These are phyloP conservation scores for Eudemis profundana DNA, from an alignment of 2,888 invertebrate genomes.

Conservation along the genomic window DNA sequence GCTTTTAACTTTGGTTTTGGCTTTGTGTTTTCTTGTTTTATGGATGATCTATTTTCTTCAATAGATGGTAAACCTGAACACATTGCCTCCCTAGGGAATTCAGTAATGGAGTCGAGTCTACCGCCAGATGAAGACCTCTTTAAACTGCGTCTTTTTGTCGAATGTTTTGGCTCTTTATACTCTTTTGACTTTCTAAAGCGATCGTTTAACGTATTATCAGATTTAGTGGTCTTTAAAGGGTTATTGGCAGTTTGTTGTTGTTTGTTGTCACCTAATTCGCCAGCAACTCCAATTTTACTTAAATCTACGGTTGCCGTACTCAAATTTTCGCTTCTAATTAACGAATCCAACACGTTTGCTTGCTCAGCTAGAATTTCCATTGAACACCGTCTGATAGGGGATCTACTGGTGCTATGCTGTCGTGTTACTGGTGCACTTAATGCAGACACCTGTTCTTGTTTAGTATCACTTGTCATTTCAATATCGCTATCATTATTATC, in stretches of 20 bases:
- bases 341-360: constrained; percentile 80
- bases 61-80: constrained; percentile 69
- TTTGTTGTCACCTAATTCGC: constrained; percentile 53
- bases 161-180: constrained; percentile 55
- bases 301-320: constrained; percentile 76
- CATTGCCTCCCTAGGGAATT: constrained; percentile 67
- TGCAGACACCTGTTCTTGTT: constrained; percentile 45
- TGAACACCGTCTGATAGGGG: constrained; percentile 81
- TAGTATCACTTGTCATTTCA: constrained; percentile 40
- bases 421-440: constrained; percentile 48
- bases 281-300: constrained; percentile 72
- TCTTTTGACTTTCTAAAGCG: constrained; percentile 62
- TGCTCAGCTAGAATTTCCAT: constrained; percentile 85
- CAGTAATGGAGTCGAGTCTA: constrained; percentile 78
- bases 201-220: constrained; percentile 77
- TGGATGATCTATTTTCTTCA: constrained; percentile 74
- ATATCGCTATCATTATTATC: constrained; percentile 77
- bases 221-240: constrained; percentile 74
- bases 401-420: constrained; percentile 55
- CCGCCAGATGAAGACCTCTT: constrained; percentile 78
- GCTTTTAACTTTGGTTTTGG: constrained; percentile 75
- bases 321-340: constrained; percentile 83
- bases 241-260: constrained; percentile 56
- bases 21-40: constrained; percentile 55
- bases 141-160: constrained; percentile 68